phyloP scores from a whole-genome alignment of 2,888 invertebrate genomes.

The Neoaliturus tenellus region DNA sequence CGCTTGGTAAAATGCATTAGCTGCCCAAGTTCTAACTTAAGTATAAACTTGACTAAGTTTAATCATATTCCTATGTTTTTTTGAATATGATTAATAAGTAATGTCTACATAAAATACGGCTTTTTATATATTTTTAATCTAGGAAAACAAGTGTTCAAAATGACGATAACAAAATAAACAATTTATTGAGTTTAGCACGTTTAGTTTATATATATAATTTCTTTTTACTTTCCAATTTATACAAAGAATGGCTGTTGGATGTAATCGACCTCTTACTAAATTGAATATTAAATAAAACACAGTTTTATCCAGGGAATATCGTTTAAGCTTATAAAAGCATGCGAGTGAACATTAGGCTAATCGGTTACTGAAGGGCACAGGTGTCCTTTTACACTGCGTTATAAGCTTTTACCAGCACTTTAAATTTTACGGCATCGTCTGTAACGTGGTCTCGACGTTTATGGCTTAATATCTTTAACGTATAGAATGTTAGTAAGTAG shows the following conservation, averaged over 20 bases:
- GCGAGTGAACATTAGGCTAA: slow-evolving; percentile 24
- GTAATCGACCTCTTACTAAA: background rate
- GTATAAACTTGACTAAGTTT: no score
- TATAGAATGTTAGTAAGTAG: background rate
- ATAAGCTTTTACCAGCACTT: slow-evolving; percentile 42
- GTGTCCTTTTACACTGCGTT: slow-evolving; percentile 38
- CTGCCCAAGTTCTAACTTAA: no score
- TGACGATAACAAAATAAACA: no score
- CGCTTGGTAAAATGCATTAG: no score
- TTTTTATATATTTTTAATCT: no score
- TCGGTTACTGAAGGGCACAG: slow-evolving; percentile 13
- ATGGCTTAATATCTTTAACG: slow-evolving; percentile 9
- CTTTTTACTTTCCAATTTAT: no score
- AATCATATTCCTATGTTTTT: no score
- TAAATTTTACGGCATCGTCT: background rate
- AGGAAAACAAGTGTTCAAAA: no score
- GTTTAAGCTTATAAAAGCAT: slow-evolving; percentile 30
- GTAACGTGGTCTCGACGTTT: background rate
- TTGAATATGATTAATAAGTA: no score
- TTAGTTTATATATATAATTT: no score
- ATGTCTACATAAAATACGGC: no score
- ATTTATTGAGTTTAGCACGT: no score
- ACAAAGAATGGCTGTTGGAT: background rate
- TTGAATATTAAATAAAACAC: background rate
- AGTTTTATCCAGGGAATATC: slow-evolving; percentile 3